phyloP scores from a whole-genome alignment of 2,888 invertebrate genomes.

The Megalurothrips usitatus region DNA sequence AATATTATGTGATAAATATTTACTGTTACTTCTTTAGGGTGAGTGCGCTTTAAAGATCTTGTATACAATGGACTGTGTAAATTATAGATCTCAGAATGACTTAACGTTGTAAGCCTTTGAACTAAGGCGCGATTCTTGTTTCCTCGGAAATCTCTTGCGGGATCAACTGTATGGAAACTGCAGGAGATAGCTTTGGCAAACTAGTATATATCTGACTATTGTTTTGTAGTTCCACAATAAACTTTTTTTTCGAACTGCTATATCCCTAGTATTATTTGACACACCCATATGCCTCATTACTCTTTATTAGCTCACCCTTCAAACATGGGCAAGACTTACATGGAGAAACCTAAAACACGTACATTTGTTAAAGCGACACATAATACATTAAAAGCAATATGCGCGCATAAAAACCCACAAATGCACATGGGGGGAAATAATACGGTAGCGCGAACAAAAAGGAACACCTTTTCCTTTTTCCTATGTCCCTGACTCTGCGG shows the following conservation, averaged over 20 bases:
- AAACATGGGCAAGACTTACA: too few species aligned
- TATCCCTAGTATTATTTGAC: not conserved
- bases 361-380: too few species aligned
- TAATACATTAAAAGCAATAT: too few species aligned
- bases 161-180: not conserved
- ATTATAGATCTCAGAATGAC: conserved; percentile 25
- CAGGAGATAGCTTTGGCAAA: conserved; percentile 20
- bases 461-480: not conserved
- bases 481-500: not conserved
- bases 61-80: conserved; percentile 23
- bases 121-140: not conserved
- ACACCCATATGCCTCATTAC: too few species aligned
- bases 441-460: too few species aligned
- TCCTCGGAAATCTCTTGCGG: conserved; percentile 16
- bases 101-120: conserved; percentile 17
- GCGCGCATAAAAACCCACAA: too few species aligned
- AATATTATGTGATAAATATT: conserved; percentile 26
- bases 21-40: conserved; percentile 26
- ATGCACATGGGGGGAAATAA: too few species aligned
- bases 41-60: conserved; percentile 20
- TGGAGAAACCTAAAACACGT: too few species aligned
- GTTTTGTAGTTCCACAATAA: conserved; percentile 26
- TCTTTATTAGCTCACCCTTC: too few species aligned
- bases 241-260: conserved; percentile 21
- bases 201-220: conserved; percentile 12